A percentile compares a stretch with the other conserved stretches of the same genome.
Conservation (phyloP, 2,888 invertebrate genomes). For the Elysia crispata region DNA sequence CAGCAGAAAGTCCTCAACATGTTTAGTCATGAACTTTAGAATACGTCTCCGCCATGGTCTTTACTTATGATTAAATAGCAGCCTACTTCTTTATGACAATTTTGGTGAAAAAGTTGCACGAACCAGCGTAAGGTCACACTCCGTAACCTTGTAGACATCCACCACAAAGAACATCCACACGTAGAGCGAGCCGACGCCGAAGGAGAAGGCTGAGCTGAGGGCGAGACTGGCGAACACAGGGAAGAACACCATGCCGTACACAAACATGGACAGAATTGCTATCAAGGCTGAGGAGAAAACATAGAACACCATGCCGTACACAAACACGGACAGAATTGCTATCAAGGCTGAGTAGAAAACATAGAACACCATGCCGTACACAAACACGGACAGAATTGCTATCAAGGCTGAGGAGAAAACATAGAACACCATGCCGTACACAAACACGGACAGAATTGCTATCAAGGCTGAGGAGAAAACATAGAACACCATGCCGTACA, state of each 20-base stretch:
- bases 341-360: no score
- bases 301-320: no score
- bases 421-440: conserved; percentile 45
- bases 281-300: conserved; percentile 46
- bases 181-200: conserved; percentile 59
- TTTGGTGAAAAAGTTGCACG: no score
- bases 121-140: conserved; percentile 49
- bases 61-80: no score
- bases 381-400: no score
- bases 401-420: no score
- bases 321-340: not conserved
- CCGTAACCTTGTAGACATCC: conserved; percentile 50
- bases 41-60: no score
- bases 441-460: conserved; percentile 58
- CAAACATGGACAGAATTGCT: conserved; percentile 50
- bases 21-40: no score
- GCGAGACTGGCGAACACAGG: conserved; percentile 66
- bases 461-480: conserved; percentile 64
- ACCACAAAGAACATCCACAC: conserved; percentile 61
- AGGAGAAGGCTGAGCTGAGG: conserved; percentile 57
- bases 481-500: conserved; percentile 61
- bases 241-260: conserved; percentile 61
- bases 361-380: no score
- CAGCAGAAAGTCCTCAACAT: no score
- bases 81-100: no score